Conservation (phyloP, 2,113 vertebrate species). For the Heterotis niloticus region DNA sequence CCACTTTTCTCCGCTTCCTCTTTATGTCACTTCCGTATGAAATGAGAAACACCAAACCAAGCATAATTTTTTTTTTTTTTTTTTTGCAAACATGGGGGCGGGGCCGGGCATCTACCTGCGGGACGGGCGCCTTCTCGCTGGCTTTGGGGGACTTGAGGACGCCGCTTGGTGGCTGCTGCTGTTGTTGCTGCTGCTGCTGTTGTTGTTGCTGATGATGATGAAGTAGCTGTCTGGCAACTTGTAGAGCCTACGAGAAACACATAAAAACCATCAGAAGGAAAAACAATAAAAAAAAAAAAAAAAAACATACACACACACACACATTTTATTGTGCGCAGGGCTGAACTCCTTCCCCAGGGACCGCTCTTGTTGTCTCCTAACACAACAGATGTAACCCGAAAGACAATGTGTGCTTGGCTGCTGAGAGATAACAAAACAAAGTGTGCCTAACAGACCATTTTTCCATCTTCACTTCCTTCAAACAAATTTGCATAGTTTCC, state of each 20-base stretch:
- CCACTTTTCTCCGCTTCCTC: slow-evolving; percentile 63
- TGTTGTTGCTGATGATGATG: slow-evolving; percentile 82
- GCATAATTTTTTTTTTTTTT: background rate
- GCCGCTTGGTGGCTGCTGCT: slow-evolving; percentile 70
- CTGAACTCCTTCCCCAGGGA: slow-evolving; percentile 38
- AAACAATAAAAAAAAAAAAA: slow-evolving; percentile 30
- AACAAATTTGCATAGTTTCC: slow-evolving; percentile 45
- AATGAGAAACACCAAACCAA: slow-evolving; percentile 15
- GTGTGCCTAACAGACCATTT: slow-evolving; percentile 34
- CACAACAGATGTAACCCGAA: slow-evolving; percentile 42
- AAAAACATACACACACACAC: slow-evolving; percentile 25
- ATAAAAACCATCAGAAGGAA: slow-evolving; percentile 22
- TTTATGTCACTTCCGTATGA: slow-evolving; percentile 55
- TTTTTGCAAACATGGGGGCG: background rate
- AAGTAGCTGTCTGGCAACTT: slow-evolving; percentile 90
- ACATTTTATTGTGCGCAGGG: slow-evolving; percentile 29
- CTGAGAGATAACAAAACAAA: slow-evolving; percentile 48
- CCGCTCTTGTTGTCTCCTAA: slow-evolving; percentile 39
- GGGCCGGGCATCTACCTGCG: slow-evolving; percentile 71
- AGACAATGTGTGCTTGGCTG: slow-evolving; percentile 41
- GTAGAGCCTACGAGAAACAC: slow-evolving; percentile 75
- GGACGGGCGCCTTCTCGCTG: slow-evolving; percentile 83
- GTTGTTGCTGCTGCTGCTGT: slow-evolving; percentile 75
- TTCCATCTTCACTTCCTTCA: slow-evolving; percentile 36
- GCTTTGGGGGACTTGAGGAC: slow-evolving; percentile 86